phyloP scores from a whole-genome alignment of 2,797 vertebrate genomes.

The Rhinophrynus dorsalis region DNA sequence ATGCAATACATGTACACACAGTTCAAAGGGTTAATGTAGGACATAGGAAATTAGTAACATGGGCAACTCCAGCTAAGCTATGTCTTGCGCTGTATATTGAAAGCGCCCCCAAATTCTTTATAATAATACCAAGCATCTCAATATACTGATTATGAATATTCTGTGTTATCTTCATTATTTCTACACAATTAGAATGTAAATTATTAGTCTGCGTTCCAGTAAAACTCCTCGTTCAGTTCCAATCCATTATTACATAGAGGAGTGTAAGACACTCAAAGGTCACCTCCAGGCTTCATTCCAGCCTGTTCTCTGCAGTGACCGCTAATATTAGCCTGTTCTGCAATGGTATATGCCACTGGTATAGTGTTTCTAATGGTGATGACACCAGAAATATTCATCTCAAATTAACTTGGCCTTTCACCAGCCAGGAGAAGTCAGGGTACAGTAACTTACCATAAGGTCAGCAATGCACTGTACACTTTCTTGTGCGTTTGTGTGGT shows the following conservation, averaged over 20 bases:
- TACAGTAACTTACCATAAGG: constrained; percentile 4
- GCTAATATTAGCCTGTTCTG: constrained; percentile 66
- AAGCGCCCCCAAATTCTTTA: no score
- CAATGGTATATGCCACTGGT: constrained; percentile 54
- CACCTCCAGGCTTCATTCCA: constrained; percentile 32
- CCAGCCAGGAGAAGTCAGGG: neutral
- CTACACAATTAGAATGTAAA: no score
- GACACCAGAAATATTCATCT: constrained; percentile 51
- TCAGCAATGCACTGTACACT: neutral
- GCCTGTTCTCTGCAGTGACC: constrained; percentile 47
- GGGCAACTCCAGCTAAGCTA: no score
- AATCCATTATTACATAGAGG: neutral
- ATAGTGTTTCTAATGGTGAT: constrained; percentile 60
- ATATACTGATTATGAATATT: no score
- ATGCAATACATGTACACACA: no score
- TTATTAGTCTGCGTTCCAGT: no score
- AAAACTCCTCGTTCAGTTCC: neutral
- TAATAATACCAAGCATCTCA: no score
- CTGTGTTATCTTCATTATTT: no score
- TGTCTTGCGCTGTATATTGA: no score
- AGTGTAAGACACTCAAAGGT: constrained; percentile 9
- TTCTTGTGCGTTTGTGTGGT: no score
- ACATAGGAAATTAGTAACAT: no score
- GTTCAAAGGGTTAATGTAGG: no score
- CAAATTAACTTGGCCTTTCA: constrained; percentile 54